Evolutionary conservation across 2,888 invertebrate species (phyloP).

Genomic region (Agriopis leucophaearia): DNA sequence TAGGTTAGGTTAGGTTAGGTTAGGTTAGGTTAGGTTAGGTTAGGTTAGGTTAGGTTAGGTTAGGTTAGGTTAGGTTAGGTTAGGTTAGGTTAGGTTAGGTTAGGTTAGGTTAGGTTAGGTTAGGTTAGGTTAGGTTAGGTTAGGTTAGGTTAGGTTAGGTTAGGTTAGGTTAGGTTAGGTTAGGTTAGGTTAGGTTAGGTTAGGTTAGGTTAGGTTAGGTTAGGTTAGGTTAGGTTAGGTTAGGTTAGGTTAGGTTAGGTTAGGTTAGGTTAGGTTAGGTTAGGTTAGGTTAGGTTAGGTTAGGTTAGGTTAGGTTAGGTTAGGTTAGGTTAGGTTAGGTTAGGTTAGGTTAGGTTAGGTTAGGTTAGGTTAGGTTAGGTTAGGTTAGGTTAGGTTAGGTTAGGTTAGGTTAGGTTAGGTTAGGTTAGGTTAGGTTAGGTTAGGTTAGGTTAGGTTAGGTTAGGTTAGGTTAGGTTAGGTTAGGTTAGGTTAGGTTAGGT

Average conservation of each 20-base stretch:
- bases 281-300: too few relatives aligned
- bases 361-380: too few relatives aligned
- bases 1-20: constrained; percentile 3
- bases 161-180: constrained; percentile 3
- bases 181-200: constrained; percentile 3
- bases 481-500: too few relatives aligned
- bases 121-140: constrained; percentile 37
- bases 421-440: too few relatives aligned
- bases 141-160: constrained; percentile 3
- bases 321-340: too few relatives aligned
- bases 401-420: too few relatives aligned
- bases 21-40: constrained; percentile 3
- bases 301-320: too few relatives aligned
- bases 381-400: too few relatives aligned
- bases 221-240: constrained; percentile 3
- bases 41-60: constrained; percentile 2
- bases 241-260: constrained; percentile 3
- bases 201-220: constrained; percentile 3
- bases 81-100: constrained; percentile 30
- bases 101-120: constrained; percentile 28
- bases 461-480: too few relatives aligned
- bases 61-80: constrained; percentile 11
- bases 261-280: constrained; percentile 3
- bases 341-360: too few relatives aligned
- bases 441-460: too few relatives aligned